Conservation (phyloP, 23 tunicate genomes). For the Corella eumyota region DNA sequence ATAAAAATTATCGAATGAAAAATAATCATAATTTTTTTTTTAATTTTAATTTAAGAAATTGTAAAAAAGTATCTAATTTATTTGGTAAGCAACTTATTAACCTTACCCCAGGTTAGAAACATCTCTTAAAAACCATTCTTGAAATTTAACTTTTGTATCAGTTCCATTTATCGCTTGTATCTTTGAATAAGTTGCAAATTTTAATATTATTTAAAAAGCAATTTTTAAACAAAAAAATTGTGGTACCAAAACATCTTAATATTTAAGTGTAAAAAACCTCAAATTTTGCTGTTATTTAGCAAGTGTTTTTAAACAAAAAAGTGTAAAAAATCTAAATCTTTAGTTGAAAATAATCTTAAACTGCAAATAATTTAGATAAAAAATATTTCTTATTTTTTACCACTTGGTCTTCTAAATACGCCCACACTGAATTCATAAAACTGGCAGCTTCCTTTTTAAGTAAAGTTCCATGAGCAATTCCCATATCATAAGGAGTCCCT, state of each 20-base stretch:
- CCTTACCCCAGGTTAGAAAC: conserved; percentile 76
- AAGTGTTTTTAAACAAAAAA: too few species aligned
- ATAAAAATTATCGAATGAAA: neutral
- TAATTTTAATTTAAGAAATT: neutral
- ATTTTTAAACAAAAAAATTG: too few species aligned
- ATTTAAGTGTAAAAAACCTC: neutral
- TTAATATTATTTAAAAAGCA: too few species aligned
- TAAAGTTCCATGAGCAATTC: conserved; percentile 78
- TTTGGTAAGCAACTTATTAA: neutral
- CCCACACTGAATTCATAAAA: conserved; percentile 74
- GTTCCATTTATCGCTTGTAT: conserved; percentile 74
- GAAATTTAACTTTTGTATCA: conserved; percentile 24
- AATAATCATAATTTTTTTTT: too few species aligned
- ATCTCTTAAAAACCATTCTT: conserved; percentile 76
- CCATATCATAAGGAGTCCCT: conserved; percentile 97
- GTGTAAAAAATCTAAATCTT: too few species aligned
- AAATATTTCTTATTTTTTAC: too few species aligned
- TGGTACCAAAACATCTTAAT: too few species aligned
- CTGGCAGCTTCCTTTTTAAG: conserved; percentile 45
- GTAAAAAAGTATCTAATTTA: neutral
- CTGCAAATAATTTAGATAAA: too few species aligned
- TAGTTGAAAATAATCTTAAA: too few species aligned
- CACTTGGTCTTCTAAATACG: conserved; percentile 78
- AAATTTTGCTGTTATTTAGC: too few species aligned
- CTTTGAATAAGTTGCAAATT: conserved; percentile 10